Conservation (phyloP, 2,888 invertebrate species). For the Calameuta idolon region DNA sequence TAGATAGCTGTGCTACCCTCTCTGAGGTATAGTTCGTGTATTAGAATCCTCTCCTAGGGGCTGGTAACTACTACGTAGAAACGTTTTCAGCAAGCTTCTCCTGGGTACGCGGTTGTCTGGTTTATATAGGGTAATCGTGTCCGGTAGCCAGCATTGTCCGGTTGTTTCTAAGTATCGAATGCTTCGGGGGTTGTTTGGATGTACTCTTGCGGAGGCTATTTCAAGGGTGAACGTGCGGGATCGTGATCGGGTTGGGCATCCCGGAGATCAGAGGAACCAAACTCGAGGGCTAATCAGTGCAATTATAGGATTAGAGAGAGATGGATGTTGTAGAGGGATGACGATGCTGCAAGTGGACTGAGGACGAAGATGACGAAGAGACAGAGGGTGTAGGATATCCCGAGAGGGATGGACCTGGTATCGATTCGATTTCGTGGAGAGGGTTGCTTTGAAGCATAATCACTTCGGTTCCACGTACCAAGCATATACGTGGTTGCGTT, state of each 20-base stretch:
- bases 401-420: constrained; percentile 24
- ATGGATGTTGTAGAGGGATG: constrained; percentile 18
- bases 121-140: not conserved
- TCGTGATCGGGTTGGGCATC: constrained; percentile 24
- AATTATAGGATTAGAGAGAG: constrained; percentile 41
- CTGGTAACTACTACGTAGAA: no score
- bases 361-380: not conserved
- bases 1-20: not conserved
- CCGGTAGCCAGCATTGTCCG: not conserved
- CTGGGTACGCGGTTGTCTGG: not conserved
- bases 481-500: constrained; percentile 17
- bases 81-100: not conserved
- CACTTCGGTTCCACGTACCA: constrained; percentile 37
- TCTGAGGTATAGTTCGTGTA: not conserved
- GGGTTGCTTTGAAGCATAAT: constrained; percentile 49
- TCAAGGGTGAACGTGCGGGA: not conserved
- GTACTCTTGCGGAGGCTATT: not conserved
- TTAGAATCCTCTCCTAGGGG: not conserved
- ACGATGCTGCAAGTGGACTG: not conserved
- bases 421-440: constrained; percentile 44
- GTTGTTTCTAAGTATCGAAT: not conserved
- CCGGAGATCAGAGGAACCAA: constrained; percentile 26
- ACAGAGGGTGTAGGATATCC: constrained; percentile 8
- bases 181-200: not conserved
- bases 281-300: constrained; percentile 38